Conservation (phyloP, 1,140 invertebrate species). For the Prorops nasuta region DNA sequence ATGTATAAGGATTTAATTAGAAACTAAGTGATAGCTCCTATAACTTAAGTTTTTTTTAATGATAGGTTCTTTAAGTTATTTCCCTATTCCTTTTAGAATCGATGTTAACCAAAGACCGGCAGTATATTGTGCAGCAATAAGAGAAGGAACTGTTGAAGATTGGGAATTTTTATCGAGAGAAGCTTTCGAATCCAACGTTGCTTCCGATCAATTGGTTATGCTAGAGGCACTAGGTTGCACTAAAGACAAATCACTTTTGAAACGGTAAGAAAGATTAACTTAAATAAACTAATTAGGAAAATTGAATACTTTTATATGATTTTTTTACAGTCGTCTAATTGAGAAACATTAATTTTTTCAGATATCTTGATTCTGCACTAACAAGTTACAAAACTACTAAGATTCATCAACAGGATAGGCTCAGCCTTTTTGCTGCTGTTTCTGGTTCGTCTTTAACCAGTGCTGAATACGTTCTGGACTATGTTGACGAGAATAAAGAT, state of each 20-base stretch:
- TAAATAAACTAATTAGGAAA: too few relatives aligned
- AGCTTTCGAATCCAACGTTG: conserved; percentile 69
- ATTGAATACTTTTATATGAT: too few relatives aligned
- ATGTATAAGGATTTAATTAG: too few relatives aligned
- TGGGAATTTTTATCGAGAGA: conserved; percentile 81
- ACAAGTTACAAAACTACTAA: conserved; percentile 55
- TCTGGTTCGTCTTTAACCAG: conserved; percentile 59
- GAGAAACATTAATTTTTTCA: conserved; percentile 56
- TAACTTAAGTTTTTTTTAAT: too few relatives aligned
- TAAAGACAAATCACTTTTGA: conserved; percentile 41
- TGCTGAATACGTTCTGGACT: conserved; percentile 65
- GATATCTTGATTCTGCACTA: conserved; percentile 66
- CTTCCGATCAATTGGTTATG: conserved; percentile 65
- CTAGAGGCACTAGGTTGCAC: conserved; percentile 70
- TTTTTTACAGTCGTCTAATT: too few relatives aligned
- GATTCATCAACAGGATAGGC: conserved; percentile 71
- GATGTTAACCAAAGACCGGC: conserved; percentile 63
- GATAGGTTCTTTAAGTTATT: conserved; percentile 29
- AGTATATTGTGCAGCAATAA: conserved; percentile 78
- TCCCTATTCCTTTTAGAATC: conserved; percentile 22
- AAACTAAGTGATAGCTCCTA: too few relatives aligned
- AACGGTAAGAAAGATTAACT: too few relatives aligned
- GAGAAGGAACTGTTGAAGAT: conserved; percentile 68
- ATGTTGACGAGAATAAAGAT: conserved; percentile 61
- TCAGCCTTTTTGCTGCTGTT: conserved; percentile 62